These are phyloP conservation scores for Cerastis leucographa DNA, from an alignment of 2,888 invertebrate species.

Conservation along the genomic window DNA sequence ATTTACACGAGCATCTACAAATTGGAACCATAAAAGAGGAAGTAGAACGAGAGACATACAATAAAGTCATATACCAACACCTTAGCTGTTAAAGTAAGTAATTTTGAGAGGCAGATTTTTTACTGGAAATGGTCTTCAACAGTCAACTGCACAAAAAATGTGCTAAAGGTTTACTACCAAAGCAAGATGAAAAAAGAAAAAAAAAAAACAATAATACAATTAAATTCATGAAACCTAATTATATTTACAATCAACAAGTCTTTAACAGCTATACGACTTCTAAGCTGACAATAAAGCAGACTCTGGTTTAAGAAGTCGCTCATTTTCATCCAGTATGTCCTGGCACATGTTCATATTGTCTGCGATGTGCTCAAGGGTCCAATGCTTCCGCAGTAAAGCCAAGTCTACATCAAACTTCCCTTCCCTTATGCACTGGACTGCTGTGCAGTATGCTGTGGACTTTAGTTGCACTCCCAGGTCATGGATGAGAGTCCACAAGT, in stretches of 20 bases:
- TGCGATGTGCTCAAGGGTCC: conserved; percentile 93
- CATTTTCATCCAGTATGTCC: conserved; percentile 88
- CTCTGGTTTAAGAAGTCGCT: conserved; percentile 82
- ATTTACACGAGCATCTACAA: too few species aligned
- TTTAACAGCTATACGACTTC: conserved; percentile 31
- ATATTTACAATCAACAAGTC: conserved; percentile 45
- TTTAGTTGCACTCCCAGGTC: conserved; percentile 95
- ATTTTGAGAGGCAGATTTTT: too few species aligned
- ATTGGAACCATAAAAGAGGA: too few species aligned
- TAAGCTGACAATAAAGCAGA: conserved; percentile 78
- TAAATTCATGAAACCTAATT: conserved; percentile 24
- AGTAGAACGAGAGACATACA: too few species aligned
- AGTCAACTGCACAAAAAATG: too few species aligned
- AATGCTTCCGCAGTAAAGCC: conserved; percentile 95
- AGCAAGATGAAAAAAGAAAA: too few species aligned
- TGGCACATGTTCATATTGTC: conserved; percentile 91
- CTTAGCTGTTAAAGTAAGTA: too few species aligned
- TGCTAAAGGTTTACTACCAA: too few species aligned
- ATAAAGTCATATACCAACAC: too few species aligned
- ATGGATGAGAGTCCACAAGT: conserved; percentile 94
- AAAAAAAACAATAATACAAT: conserved; percentile 1
- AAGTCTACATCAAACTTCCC: conserved; percentile 95
- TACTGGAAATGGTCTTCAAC: too few species aligned
- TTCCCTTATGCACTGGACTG: conserved; percentile 95
- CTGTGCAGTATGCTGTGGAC: conserved; percentile 95